Base-by-base conservation (phyloP, 2,888 invertebrate genomes). In the Dynastes tityus region DNA sequence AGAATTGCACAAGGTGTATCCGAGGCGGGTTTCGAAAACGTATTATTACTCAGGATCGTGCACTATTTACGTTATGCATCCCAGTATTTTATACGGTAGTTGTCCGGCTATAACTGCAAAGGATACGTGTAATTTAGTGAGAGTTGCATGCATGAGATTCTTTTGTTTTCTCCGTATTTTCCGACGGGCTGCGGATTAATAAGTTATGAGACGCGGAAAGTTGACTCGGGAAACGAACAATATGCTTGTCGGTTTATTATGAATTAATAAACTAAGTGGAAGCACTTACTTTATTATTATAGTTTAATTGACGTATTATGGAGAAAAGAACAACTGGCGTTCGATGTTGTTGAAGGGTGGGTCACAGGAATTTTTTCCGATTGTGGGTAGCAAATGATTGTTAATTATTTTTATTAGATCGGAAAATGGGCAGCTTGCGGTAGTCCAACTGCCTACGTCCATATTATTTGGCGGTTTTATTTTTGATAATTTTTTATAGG, bases 261-360 rank as follows among this genome's bases (percentile, higher is more conserved):
- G 51, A 68, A 68, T 68, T 68, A 68, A 68, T 68, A 68, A 68
- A 68, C 29, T 68, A 68, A 68, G 68, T 68, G 51, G 68, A 68
- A 53, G 68, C 29, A 68, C 68, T 68, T 68, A 68, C 32, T 29
- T 68, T 68, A 51, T 68, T 68, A 68, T 68, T 68, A 67, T 37
- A 29, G 51, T 51, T 22, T 68, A 68, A 68, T 68, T 13, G 49
- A 68, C 49, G 49, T 51, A 51, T 27, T 2, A 22, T 13, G 51
- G 51, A 68, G 55, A 29, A 49, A 68, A 68, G 51, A 68, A 68
- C 68, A 68, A 68, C 68, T 68, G 68, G 51, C n/a, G 51, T 68
- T 27, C 68, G 51, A 68, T 27, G 29, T 32, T 51, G 11, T n/a
- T 29, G 37, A 51, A 22, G 51, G 51, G 32, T 51, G 49, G 27